Evolutionary conservation across 2,797 vertebrate species (phyloP).

Genomic region (Mastacembelus armatus): DNA sequence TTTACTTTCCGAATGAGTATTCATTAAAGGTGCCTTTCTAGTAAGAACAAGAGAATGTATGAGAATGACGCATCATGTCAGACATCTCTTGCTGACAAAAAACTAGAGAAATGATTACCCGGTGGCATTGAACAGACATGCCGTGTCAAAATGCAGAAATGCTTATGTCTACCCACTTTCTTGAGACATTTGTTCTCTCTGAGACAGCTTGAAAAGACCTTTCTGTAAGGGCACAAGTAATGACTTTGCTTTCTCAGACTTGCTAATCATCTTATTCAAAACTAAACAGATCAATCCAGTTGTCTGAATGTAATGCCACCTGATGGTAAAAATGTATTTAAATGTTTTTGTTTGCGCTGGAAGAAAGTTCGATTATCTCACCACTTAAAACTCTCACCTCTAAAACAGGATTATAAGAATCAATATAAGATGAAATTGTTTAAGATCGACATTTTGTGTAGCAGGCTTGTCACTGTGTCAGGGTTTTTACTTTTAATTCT

Average conservation of each 20-base stretch:
- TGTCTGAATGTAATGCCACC: conserved; percentile 2
- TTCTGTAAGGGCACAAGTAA: conserved; percentile 48
- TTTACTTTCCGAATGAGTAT: conserved; percentile 14
- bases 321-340: conserved; percentile 16
- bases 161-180: conserved; percentile 34
- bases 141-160: conserved; percentile 25
- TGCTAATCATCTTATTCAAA: conserved; percentile 30
- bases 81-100: conserved; percentile 27
- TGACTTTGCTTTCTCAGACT: conserved; percentile 16
- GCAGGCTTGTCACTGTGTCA: conserved; percentile 35
- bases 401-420: conserved; percentile 48
- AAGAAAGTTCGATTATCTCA: conserved; percentile 8
- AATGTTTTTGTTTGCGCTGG: conserved; percentile 37
- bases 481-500: conserved; percentile 56
- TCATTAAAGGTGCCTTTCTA: conserved; percentile 7
- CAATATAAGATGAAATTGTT: conserved; percentile 47
- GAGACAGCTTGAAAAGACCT: conserved; percentile 33
- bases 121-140: conserved; percentile 38
- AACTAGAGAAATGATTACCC: conserved; percentile 50
- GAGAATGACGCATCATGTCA: conserved; percentile 17
- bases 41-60: conserved; percentile 32
- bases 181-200: conserved; percentile 19
- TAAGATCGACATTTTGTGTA: conserved; percentile 44
- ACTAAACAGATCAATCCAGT: conserved; percentile 16
- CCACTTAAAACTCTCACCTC: conserved; percentile 7